Percentiles rank a stretch among this genome's conserved stretches.
phyloP scores from a whole-genome alignment of 2,113 vertebrate species.

The Epinephelus lanceolatus region DNA sequence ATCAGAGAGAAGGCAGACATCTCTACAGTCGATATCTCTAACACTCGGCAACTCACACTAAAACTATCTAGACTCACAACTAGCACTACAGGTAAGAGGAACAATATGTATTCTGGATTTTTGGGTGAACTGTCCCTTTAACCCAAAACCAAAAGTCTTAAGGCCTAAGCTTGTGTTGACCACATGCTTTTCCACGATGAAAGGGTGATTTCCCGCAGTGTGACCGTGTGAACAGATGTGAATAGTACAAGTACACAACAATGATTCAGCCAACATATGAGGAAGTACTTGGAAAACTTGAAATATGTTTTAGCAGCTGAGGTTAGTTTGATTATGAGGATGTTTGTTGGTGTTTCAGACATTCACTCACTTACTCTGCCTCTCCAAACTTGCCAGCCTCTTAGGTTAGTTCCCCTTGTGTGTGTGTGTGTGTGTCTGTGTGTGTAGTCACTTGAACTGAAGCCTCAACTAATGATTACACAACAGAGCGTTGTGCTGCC shows the following conservation, averaged over 20 bases:
- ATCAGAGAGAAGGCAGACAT: no score
- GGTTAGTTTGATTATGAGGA: neutral
- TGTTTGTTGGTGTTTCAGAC: slow-evolving; percentile 12
- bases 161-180: neutral
- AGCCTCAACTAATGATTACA: slow-evolving; percentile 26
- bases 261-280: neutral
- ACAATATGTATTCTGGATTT: no score
- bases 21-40: no score
- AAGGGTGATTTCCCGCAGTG: slow-evolving; percentile 5
- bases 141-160: neutral
- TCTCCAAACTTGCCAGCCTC: neutral
- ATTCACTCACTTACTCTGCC: neutral
- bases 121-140: no score
- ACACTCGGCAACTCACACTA: no score
- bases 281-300: neutral
- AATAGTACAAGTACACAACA: slow-evolving; percentile 8
- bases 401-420: slow-evolving; percentile 8
- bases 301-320: neutral
- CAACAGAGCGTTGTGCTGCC: slow-evolving; percentile 18
- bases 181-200: neutral
- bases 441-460: slow-evolving; percentile 21
- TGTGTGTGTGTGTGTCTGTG: neutral
- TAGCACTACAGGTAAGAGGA: no score
- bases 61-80: no score
- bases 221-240: slow-evolving; percentile 6